phyloP scores from a whole-genome alignment of 2,888 invertebrate genomes.

The Cistogaster globosa region DNA sequence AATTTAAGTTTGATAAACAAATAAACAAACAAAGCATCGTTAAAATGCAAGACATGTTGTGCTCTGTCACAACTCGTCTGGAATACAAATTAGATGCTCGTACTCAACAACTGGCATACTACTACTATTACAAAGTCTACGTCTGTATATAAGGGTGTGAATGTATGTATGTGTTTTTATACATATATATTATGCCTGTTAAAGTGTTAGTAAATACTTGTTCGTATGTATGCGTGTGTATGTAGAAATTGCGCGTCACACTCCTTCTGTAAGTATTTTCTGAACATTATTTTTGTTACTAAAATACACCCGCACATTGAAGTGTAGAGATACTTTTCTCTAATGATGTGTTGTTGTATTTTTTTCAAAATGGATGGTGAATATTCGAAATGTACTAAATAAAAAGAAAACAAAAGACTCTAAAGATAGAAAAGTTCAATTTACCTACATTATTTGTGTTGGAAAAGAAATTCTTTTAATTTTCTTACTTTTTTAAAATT shows the following conservation, averaged over 20 bases:
- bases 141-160: background rate
- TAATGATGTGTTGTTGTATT: background rate
- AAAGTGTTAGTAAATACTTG: conserved; percentile 29
- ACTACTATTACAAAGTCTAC: conserved; percentile 23
- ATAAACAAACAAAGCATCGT: conserved; percentile 68
- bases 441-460: conserved; percentile 36
- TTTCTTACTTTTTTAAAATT: background rate
- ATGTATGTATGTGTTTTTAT: background rate
- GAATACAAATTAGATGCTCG: conserved; percentile 81
- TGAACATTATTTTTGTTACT: conserved; percentile 11
- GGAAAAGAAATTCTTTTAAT: background rate
- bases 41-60: conserved; percentile 70
- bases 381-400: conserved; percentile 48
- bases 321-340: background rate
- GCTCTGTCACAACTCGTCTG: conserved; percentile 78
- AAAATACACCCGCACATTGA: conserved; percentile 5
- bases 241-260: conserved; percentile 52
- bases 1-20: conserved; percentile 61
- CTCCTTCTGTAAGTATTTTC: conserved; percentile 51
- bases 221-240: conserved; percentile 1
- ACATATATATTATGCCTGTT: conserved; percentile 22
- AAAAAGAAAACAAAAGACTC: background rate
- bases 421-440: conserved; percentile 17
- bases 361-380: conserved; percentile 56
- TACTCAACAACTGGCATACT: conserved; percentile 43